Evolutionary conservation across 2,888 invertebrate genomes (phyloP), one percentile per base, ranked within the genome.

Genomic region (Drosophila paranaensis): DNA sequence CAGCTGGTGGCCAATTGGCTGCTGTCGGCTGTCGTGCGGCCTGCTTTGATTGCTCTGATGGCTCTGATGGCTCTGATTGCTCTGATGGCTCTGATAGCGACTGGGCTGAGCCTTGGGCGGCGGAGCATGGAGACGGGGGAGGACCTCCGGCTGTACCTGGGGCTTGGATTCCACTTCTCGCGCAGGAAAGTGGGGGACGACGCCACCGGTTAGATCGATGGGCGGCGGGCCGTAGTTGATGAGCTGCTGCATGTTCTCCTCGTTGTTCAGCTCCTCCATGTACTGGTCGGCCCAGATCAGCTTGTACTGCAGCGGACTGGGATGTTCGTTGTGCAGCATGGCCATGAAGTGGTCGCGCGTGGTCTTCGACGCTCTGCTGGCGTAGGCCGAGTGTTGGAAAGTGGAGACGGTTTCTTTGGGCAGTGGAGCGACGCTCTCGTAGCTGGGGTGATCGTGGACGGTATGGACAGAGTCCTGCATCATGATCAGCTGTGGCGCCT

Each of bases 261-360:
- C 37, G 13, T 6, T 9, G 13, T 30, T 16, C 0, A 25, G 4
- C 0, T 40, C 40, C 10, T 40, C 45, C 27, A n/a, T 11, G 6
- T 13, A 37, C 25, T 64, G 54, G 9, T 57, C 57, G 0, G 57
- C 55, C 70, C 67, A 77, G 10, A 74, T 42, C 35, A 67, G 42
- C 0, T 70, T 42, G 55, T 56, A 61, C 54, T 50, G 33, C 42
- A 81, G 25, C 3, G 70, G 70, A 51, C 68, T 81, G 9, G 45
- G 11, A 8, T 60, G 56, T 33, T 66, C 42, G 13, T 62, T 60
- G 16, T 71, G 48, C 16, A 79, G 48, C 16, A 54, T 43, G 46
- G 74, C 62, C 74, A 70, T 66, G 33, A 83, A 81, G 13, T 73
- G 81, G 20, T 67, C 69, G 13, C 45, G 58, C 0, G 71, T 48